phyloP scores from a whole-genome alignment of 2,888 invertebrate genomes.

The Aphodius sticticus region DNA sequence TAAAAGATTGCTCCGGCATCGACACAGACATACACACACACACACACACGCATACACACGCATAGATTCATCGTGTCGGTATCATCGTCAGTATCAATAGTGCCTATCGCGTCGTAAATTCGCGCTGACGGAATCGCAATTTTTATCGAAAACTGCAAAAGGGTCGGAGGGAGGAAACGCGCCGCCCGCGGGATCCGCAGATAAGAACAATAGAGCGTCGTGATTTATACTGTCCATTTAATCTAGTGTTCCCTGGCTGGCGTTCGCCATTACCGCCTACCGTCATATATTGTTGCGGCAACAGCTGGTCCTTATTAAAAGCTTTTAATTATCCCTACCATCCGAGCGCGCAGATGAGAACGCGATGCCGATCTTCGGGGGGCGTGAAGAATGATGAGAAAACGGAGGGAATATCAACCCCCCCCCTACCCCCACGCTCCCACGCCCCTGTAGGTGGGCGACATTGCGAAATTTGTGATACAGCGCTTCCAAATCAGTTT shows the following conservation, averaged over 20 bases:
- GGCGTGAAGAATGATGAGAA: not conserved
- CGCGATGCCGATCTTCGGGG: slow-evolving; percentile 5
- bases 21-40: too few species aligned
- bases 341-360: not conserved
- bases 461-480: not conserved
- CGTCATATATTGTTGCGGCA: slow-evolving; percentile 21
- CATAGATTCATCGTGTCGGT: not conserved
- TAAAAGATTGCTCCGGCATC: too few species aligned
- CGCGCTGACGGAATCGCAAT: not conserved
- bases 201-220: slow-evolving; percentile 23
- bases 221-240: slow-evolving; percentile 24
- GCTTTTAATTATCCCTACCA: slow-evolving; percentile 23
- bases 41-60: too few species aligned
- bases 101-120: slow-evolving; percentile 11
- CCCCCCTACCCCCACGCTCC: not conserved
- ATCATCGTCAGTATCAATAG: not conserved
- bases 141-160: slow-evolving; percentile 20
- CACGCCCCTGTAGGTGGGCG: not conserved
- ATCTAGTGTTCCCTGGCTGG: slow-evolving; percentile 12
- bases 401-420: not conserved
- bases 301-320: slow-evolving; percentile 24
- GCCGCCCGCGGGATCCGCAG: slow-evolving; percentile 16
- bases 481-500: not conserved
- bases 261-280: slow-evolving; percentile 15
- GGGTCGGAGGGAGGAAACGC: slow-evolving; percentile 6